Percentiles rank a stretch among this genome's conserved stretches.
phyloP scores from a whole-genome alignment of 2,888 invertebrate species.

The Nomada flava region DNA sequence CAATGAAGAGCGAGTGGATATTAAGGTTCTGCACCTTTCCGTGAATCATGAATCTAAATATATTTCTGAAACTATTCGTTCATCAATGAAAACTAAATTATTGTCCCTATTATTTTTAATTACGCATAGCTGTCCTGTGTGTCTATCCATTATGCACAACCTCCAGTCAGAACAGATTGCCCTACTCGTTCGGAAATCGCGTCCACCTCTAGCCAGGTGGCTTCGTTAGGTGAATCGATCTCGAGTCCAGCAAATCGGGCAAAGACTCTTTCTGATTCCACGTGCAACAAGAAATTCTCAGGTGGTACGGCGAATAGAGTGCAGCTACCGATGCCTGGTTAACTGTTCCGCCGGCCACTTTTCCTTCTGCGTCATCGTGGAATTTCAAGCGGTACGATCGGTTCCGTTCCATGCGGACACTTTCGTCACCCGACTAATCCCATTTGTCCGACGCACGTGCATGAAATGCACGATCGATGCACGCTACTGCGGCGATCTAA shows the following conservation, averaged over 20 bases:
- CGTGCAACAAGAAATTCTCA: slow-evolving; percentile 63
- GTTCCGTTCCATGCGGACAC: slow-evolving; percentile 70
- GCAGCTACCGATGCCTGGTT: slow-evolving; percentile 33
- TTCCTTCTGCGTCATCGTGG: slow-evolving; percentile 72
- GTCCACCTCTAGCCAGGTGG: slow-evolving; percentile 42
- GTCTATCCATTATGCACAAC: too few species aligned
- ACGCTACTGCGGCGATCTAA: slow-evolving; percentile 19
- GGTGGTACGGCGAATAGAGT: slow-evolving; percentile 50
- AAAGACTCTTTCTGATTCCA: slow-evolving; percentile 43
- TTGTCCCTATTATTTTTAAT: too few species aligned
- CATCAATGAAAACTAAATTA: too few species aligned
- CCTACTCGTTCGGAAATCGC: neutral
- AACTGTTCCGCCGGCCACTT: slow-evolving; percentile 63
- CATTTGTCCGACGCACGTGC: slow-evolving; percentile 70
- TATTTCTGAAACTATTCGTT: too few species aligned
- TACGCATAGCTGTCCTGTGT: too few species aligned
- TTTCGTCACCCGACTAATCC: slow-evolving; percentile 75
- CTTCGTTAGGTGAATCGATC: slow-evolving; percentile 54
- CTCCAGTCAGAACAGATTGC: too few species aligned
- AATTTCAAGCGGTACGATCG: slow-evolving; percentile 66
- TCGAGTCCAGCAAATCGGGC: slow-evolving; percentile 35
- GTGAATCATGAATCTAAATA: too few species aligned
- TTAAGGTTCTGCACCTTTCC: neutral
- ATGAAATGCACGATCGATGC: slow-evolving; percentile 63
- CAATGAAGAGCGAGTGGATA: neutral